Evolutionary conservation across 30 jellyfish, hydroid and myxozoan species (phyloP), one percentile per base, ranked within the genome.

Genomic region (Aurelia coerulea): DNA sequence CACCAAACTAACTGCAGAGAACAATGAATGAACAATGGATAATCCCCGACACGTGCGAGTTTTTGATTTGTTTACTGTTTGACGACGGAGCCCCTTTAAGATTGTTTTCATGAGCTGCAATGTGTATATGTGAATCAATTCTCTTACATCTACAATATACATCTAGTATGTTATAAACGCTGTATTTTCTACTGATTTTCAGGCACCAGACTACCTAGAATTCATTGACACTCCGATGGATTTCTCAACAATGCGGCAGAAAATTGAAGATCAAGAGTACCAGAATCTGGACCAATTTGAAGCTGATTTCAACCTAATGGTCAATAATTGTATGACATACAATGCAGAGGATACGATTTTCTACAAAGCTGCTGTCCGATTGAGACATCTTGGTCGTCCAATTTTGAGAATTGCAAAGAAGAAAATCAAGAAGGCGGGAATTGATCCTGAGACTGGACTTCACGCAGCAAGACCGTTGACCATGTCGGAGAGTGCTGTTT

Each of bases 201-300:
- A 95, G 99, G 99, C 92, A n/a, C 99, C 99, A 17, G 99, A 95
- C 65, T 95, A 95, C 80, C 76, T 52, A 17, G 99, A 95, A 18
- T 90, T 88, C 73, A 95, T 95, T 35, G 84, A 82, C 53, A 78
- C 17, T n/a, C 99, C 99, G 12, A 95, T 95, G 99, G 99, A 95
- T 73, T 95, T 95, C 81, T 89, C 97, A 35, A 86, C 99, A 59
- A 95, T 95, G 97, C 85, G 88, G 10, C 86, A 65, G 51, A 95
- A 95, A 51, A 76, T 95, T 5, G 86, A 71, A 13, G 88, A 84
- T 41, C 96, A 95, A 32, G 97, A 95, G 56, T 95, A 95, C 86
- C 68, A 59, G 51, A 75, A 72, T 63, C 80, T 95, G 53, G 97
- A 90, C 54, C 93, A 84, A 53, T 87, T 95, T 76, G 99, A 89